Percentiles rank a stretch among this genome's conserved stretches.
Evolutionary conservation across 2,113 vertebrate genomes (phyloP).

Genomic region (Nanger granti): DNA sequence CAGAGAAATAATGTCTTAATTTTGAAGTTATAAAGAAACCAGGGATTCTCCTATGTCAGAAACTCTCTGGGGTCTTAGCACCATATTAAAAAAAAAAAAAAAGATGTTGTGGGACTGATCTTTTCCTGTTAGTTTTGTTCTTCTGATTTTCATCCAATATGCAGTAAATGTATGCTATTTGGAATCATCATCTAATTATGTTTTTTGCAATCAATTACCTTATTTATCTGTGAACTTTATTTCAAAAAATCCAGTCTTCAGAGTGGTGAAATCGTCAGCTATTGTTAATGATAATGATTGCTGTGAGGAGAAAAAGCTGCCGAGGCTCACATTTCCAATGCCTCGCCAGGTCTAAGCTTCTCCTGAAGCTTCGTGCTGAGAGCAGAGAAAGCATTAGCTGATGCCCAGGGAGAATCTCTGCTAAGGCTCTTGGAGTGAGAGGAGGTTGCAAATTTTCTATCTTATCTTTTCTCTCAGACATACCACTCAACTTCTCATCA

Average conservation of each 20-base stretch:
- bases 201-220: not conserved
- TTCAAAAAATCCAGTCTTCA: conserved; percentile 8
- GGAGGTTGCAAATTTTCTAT: not conserved
- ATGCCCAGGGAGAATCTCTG: not conserved
- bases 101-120: not conserved
- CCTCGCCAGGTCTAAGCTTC: not conserved
- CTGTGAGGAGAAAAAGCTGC: not conserved
- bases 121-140: not conserved
- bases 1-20: not conserved
- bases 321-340: not conserved
- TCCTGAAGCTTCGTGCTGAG: not conserved
- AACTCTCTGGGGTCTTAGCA: not conserved
- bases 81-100: not conserved
- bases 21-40: not conserved
- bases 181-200: not conserved
- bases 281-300: conserved; percentile 6
- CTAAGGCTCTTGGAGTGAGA: not conserved
- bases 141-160: not conserved
- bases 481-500: conserved; percentile 20
- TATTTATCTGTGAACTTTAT: conserved; percentile 30
- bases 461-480: conserved; percentile 20
- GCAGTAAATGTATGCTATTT: not conserved
- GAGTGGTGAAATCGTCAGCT: not conserved
- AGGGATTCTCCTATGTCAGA: not conserved
- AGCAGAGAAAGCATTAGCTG: conserved; percentile 7